Evolutionary conservation across 1,140 invertebrate species (phyloP), one percentile per base, ranked within the genome.

Genomic region (Zophobas atratus): DNA sequence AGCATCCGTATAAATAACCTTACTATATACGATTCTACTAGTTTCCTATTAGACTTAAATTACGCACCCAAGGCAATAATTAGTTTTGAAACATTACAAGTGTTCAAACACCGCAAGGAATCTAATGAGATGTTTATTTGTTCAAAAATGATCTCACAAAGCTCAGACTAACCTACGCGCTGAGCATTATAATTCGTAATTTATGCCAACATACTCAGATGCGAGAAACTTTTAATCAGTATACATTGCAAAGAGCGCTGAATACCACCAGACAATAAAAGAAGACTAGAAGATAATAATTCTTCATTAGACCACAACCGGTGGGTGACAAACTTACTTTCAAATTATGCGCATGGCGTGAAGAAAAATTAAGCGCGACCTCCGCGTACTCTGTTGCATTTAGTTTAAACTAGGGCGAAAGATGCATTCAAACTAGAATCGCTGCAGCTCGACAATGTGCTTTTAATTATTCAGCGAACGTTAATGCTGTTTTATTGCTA

Each of bases 1-100:
- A 73, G 71, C 71, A 73, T 73, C 49, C 71, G 55, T 73, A 73
- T 73, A 73, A 55, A 73, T 73, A 55, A 73, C 71, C 38, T 53
- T 32, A 34, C 35, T 38, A 35, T 71, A 48, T 71, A 43, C 49
- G 34, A 70, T 63, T 39, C 2, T 70, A 32, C 36, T 32, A 55
- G 49, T 36, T 73, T 73, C 55, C 71, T 56, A 73, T 73, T 73
- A 73, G 49, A 73, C 36, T 73, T 73, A 55, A 72, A 73, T 73
- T 73, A 73, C 49, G 56, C 71, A 73, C 71, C 71, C 41, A 53
- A 20, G 39, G 39, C 55, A 56, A 55, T 73, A 56, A 73, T 72
- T 72, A 51, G 46, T 72, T 72, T 71, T 49, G 36, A 41, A 36
- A 33, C 70, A 51, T 72, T 49, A 73, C 39, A 73, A 46, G 39